phyloP scores from a whole-genome alignment of 2,888 invertebrate species.

The Ochropleura leucogaster region DNA sequence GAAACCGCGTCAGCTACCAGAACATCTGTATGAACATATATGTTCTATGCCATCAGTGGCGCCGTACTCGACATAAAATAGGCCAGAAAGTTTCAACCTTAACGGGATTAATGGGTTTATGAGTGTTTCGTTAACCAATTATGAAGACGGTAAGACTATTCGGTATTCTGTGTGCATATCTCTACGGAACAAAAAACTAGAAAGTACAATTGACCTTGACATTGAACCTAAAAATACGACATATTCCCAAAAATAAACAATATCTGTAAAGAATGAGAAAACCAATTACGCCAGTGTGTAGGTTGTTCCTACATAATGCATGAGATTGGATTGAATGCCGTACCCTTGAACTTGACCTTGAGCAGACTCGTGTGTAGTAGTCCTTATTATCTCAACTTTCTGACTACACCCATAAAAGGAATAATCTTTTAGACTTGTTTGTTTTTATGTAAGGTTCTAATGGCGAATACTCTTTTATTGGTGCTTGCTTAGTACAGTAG shows the following conservation, averaged over 20 bases:
- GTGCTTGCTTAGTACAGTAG: neutral
- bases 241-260: constrained; percentile 16
- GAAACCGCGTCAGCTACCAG: neutral
- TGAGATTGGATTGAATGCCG: constrained; percentile 45
- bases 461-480: constrained; percentile 4
- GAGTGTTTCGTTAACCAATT: neutral
- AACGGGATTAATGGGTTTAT: neutral
- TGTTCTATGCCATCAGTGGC: too few species aligned
- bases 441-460: constrained; percentile 4
- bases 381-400: neutral
- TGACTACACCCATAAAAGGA: neutral
- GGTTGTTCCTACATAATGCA: constrained; percentile 51
- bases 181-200: neutral
- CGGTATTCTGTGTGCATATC: neutral
- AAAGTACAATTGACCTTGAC: neutral
- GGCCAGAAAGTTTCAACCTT: neutral
- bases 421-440: constrained; percentile 2
- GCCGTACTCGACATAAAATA: neutral
- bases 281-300: constrained; percentile 41
- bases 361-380: neutral
- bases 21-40: too few species aligned
- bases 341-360: constrained; percentile 64
- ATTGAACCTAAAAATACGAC: constrained; percentile 2
- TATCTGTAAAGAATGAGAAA: constrained; percentile 36
- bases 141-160: neutral